Evolutionary conservation across 2,113 vertebrate species (phyloP).

Genomic region (Esox niger): DNA sequence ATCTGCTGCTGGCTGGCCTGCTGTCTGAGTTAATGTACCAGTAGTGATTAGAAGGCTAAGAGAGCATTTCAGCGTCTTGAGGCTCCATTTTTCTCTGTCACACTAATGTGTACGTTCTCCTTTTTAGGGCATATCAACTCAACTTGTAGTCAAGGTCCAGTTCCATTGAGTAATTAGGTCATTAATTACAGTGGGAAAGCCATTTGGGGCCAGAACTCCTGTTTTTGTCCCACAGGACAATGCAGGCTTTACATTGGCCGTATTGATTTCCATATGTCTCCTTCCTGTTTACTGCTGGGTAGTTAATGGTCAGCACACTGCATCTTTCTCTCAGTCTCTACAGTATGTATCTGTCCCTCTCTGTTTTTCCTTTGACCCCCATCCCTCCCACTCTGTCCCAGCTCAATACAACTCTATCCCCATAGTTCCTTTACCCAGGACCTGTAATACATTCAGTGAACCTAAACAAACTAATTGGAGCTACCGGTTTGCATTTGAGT

Average conservation of each 20-base stretch:
- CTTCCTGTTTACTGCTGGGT: conserved; percentile 5
- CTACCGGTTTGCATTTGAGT: conserved; percentile 22
- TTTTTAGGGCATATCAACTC: conserved; percentile 26
- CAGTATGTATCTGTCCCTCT: not conserved
- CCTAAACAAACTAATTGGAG: conserved; percentile 51
- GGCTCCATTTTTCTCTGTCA: not conserved
- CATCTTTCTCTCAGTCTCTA: not conserved
- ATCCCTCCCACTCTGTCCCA: conserved; percentile 9
- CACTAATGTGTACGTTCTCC: conserved; percentile 4
- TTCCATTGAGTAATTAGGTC: not conserved
- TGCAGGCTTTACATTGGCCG: not conserved
- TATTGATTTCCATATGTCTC: not conserved
- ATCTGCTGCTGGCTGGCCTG: not conserved
- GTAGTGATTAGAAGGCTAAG: conserved; percentile 14
- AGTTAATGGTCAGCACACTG: conserved; percentile 1
- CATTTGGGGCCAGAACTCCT: not conserved
- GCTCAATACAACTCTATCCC: conserved; percentile 27
- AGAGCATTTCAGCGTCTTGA: not conserved
- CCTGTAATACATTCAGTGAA: conserved; percentile 45
- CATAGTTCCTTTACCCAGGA: conserved; percentile 50
- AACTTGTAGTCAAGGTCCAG: conserved; percentile 10
- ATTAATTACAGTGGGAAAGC: not conserved
- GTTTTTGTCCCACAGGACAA: not conserved
- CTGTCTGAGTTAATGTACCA: not conserved
- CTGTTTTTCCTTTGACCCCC: not conserved